Percentiles rank a stretch among this genome's conserved stretches.
Conservation (phyloP, 2,797 vertebrate species). For the Rhyacichthys aspro region DNA sequence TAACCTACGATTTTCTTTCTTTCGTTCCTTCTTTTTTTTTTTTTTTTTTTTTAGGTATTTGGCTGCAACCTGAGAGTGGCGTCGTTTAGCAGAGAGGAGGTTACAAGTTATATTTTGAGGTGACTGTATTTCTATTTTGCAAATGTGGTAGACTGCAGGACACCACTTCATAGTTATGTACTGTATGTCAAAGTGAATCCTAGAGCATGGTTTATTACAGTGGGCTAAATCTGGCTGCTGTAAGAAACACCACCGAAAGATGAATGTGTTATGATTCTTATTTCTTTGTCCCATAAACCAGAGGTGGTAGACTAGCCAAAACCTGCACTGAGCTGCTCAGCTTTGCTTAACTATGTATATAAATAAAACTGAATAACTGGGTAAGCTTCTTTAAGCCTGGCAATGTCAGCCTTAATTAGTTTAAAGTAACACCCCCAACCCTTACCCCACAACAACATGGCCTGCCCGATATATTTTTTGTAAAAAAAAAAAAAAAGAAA, state of each 20-base stretch:
- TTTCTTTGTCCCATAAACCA: background rate
- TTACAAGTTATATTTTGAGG: slow-evolving; percentile 44
- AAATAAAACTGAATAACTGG: background rate
- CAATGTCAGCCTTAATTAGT: too few species aligned
- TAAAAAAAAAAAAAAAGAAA: too few species aligned
- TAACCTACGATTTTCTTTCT: slow-evolving; percentile 35
- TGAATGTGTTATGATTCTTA: background rate
- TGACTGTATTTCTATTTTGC: slow-evolving; percentile 43
- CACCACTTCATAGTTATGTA: slow-evolving; percentile 22
- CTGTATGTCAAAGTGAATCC: slow-evolving; percentile 25
- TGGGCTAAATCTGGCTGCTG: background rate
- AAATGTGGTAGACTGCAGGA: slow-evolving; percentile 16
- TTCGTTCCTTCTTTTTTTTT: slow-evolving; percentile 5
- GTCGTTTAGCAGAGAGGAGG: slow-evolving; percentile 8
- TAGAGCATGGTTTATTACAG: slow-evolving; percentile 13
- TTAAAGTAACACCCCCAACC: too few species aligned
- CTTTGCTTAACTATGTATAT: background rate
- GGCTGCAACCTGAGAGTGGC: slow-evolving; percentile 40
- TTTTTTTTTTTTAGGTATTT: slow-evolving; percentile 31
- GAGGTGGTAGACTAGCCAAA: background rate
- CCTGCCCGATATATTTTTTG: too few species aligned
- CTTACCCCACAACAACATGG: too few species aligned
- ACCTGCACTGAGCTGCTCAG: background rate
- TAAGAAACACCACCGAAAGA: background rate
- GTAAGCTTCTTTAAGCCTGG: too few species aligned